Base-by-base conservation (phyloP, 2,888 invertebrate genomes). In the Apamea sordens region DNA sequence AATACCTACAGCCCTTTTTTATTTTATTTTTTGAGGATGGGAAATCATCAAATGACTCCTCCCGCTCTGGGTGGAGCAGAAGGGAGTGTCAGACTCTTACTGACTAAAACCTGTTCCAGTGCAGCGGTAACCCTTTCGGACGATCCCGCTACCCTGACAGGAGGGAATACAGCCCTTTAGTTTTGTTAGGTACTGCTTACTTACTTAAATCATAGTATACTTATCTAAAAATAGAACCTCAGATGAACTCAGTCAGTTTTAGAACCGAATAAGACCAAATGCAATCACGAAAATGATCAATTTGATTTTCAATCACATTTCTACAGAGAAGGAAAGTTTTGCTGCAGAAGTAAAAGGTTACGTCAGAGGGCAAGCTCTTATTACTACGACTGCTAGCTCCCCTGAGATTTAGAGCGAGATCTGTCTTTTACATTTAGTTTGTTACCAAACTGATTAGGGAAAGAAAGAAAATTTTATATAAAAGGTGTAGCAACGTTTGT, bases 291-390 rank as follows among this genome's bases (percentile, higher is more conserved):
- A 74, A 76, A 83, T 32, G 18, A 82, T 65, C 59, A 41, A 83
- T 82, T 82, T 69, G 69, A 64, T 69, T 84, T 79, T 84, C 72
- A 82, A 69, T 79, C 50, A 69, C 68, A 59, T 69, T 84, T 73
- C 50, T 21, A 41, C n/a, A 4, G 8, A 50, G 10, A 65, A 11
- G 11, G 32, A 69, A 73, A 73, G 59, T 64, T 72, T 69, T 69
- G 11, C 28, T 44, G 41, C 32, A 21, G 18, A 8, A 64, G 28
- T 36, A 7, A 64, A 77, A 68, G 8, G 36, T 69, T 44, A 79
- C 44, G 28, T 53, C 69, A 32, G 11, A 83, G 59, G 47, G 61
- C 28, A 56, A 81, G 6, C 32, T 67, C 24, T 32, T 61, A 56
- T 71, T 53, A 72, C 68, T 72, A 67, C 83, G 47, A 68, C 41